Conservation (phyloP, 2,113 vertebrate genomes). For the Tetrao urogallus region DNA sequence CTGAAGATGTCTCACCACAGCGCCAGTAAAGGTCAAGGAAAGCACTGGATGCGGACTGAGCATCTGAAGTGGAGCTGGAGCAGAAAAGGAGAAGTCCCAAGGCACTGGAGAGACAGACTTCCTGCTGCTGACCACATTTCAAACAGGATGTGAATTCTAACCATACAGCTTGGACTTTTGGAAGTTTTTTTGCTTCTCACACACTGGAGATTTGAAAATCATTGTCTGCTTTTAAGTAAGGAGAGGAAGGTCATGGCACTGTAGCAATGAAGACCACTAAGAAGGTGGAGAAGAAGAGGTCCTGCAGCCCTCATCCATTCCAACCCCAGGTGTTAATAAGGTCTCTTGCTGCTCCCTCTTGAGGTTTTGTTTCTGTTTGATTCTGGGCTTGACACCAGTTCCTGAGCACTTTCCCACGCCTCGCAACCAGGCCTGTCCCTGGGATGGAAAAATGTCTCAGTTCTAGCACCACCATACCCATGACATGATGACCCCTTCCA, state of each 20-base stretch:
- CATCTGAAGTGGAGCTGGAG: background rate
- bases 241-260: background rate
- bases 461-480: rapidly evolving
- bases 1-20: rapidly evolving
- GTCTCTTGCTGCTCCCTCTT: background rate
- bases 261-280: background rate
- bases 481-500: background rate
- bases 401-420: background rate
- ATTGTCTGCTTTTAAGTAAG: background rate
- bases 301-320: background rate
- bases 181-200: background rate
- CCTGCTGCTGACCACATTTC: background rate
- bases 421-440: background rate
- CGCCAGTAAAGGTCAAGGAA: rapidly evolving
- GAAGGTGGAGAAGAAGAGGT: background rate
- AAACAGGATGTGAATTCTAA: background rate
- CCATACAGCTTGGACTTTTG: background rate
- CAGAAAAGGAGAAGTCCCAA: background rate
- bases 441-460: background rate
- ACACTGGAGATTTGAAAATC: background rate
- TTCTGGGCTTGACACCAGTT: background rate
- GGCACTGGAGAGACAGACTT: background rate
- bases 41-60: background rate
- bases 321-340: background rate
- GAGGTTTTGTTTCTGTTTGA: background rate